A percentile compares a stretch with the other conserved stretches of the same genome.
These are phyloP conservation scores for Brachionus manjavacas DNA, from an alignment of 1,140 invertebrate genomes.

Conservation along the genomic window DNA sequence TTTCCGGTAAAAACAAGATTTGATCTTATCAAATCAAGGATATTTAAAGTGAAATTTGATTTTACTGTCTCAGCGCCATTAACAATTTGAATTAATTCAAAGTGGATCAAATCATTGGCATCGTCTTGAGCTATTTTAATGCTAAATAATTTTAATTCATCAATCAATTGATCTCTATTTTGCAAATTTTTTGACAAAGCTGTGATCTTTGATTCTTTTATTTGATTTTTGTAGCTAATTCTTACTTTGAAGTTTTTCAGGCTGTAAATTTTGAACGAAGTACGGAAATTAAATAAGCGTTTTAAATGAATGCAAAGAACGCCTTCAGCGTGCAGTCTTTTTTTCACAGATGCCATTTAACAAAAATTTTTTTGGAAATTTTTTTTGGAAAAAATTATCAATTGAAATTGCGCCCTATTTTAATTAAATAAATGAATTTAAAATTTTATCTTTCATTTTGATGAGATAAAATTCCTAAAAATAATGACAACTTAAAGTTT, in stretches of 20 bases:
- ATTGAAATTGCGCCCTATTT: neutral
- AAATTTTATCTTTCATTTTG: neutral
- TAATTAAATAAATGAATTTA: neutral
- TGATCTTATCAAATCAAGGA: neutral
- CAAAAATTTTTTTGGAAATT: neutral
- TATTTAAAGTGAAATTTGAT: neutral
- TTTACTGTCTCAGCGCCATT: neutral
- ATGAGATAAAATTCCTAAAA: neutral
- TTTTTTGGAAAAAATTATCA: neutral
- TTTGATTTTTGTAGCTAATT: neutral
- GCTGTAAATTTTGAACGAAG: neutral
- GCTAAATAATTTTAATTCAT: constrained; percentile 8
- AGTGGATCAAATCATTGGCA: neutral
- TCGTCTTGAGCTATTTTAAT: neutral
- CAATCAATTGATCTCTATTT: neutral
- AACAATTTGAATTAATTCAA: neutral
- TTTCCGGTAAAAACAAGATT: neutral
- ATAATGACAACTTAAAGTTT: neutral
- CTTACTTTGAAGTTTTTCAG: neutral
- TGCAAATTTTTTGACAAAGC: neutral
- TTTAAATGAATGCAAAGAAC: neutral
- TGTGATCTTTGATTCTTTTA: neutral
- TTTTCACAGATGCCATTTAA: neutral
- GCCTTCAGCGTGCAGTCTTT: neutral
- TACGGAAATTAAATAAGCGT: neutral